Conservation (phyloP, 1,140 invertebrate species). For the Eufriesea mexicana region DNA sequence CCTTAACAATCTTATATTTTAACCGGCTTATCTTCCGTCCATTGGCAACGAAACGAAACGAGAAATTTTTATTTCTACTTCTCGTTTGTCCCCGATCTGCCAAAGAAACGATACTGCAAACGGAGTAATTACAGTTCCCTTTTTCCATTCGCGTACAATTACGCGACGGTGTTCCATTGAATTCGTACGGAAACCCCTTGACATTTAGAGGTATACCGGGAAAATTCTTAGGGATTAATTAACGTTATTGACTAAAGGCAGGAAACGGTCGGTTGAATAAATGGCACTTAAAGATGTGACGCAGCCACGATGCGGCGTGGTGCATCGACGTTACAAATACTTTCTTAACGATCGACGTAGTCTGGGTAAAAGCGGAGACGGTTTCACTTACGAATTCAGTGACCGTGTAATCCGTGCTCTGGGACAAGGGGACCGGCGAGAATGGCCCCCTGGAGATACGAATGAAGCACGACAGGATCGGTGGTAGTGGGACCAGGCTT, state of each 20-base stretch:
- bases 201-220: not conserved
- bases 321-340: not conserved
- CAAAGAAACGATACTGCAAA: not conserved
- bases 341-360: conserved; percentile 28
- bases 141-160: not conserved
- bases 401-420: conserved; percentile 58
- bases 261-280: not conserved
- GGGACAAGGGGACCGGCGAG: conserved; percentile 61
- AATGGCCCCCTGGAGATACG: conserved; percentile 59
- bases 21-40: no score
- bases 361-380: conserved; percentile 43
- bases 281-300: not conserved
- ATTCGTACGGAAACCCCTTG: not conserved
- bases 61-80: no score
- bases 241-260: not conserved
- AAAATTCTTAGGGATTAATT: not conserved
- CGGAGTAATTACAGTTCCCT: not conserved
- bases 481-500: no score
- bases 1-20: no score
- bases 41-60: no score
- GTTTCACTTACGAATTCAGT: conserved; percentile 68
- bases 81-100: no score
- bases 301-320: no score
- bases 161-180: not conserved
- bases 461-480: conserved; percentile 43